Conservation (phyloP, 1,140 invertebrate genomes). For the Probaryconus sp. region DNA sequence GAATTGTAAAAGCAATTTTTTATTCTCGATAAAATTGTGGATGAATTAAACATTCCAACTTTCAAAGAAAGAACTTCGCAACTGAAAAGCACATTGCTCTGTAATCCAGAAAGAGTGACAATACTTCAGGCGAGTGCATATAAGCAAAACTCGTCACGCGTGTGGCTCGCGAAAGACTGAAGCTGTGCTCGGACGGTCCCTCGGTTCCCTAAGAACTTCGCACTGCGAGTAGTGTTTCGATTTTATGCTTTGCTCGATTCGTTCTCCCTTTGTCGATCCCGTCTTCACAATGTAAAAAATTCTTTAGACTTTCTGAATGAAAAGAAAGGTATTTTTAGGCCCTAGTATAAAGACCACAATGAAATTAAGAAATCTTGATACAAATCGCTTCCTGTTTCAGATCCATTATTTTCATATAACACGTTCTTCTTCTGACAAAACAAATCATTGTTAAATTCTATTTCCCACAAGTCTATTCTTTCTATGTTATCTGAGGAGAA, state of each 20-base stretch:
- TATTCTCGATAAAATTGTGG: no score
- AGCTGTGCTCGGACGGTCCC: conserved; percentile 17
- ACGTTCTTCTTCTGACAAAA: background rate
- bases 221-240: conserved; percentile 30
- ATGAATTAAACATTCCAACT: background rate
- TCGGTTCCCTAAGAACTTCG: conserved; percentile 19
- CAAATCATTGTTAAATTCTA: no score
- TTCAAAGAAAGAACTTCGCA: background rate
- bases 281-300: conserved; percentile 20
- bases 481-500: no score
- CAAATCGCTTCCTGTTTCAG: conserved; percentile 37
- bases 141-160: conserved; percentile 27
- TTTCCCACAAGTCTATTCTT: no score
- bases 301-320: conserved; percentile 11
- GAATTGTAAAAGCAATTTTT: background rate
- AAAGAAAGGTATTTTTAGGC: conserved; percentile 25
- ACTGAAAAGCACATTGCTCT: conserved; percentile 17
- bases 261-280: conserved; percentile 29
- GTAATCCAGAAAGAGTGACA: background rate
- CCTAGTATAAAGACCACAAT: conserved; percentile 7
- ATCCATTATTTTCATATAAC: conserved; percentile 6
- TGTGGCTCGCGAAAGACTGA: conserved; percentile 47
- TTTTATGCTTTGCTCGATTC: conserved; percentile 9
- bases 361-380: conserved; percentile 16
- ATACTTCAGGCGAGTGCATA: background rate